Conservation (phyloP, 2,113 vertebrate genomes). For the Apodemus speciosus region DNA sequence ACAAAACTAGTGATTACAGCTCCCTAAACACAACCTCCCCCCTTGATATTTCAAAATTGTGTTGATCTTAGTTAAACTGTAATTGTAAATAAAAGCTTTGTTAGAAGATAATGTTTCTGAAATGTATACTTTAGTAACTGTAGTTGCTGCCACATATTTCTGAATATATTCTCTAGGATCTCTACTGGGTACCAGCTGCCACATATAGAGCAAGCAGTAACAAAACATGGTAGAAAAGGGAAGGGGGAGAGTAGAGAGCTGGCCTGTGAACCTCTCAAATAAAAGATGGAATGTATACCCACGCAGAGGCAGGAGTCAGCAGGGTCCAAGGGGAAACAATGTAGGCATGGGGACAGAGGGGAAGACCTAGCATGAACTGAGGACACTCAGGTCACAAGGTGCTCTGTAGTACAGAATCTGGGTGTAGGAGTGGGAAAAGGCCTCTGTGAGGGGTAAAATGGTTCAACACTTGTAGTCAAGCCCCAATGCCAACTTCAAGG, state of each 20-base stretch:
- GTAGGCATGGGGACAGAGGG: background rate
- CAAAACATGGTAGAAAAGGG: background rate
- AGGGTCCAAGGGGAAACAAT: background rate
- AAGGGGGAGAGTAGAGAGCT: background rate
- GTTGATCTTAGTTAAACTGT: background rate
- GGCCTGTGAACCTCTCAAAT: background rate
- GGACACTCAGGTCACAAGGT: background rate
- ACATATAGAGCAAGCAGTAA: background rate
- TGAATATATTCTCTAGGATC: background rate
- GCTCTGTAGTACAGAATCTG: background rate
- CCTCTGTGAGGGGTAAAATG: background rate
- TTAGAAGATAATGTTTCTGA: background rate
- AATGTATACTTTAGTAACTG: background rate
- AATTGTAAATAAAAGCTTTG: conserved; percentile 1
- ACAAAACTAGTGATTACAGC: background rate
- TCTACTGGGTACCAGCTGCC: background rate
- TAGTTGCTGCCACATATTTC: background rate
- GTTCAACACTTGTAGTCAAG: background rate
- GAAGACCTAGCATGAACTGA: background rate
- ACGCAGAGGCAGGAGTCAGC: background rate
- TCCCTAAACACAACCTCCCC: background rate
- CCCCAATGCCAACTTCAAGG: conserved; percentile 14
- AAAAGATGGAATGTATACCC: background rate
- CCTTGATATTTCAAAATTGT: background rate
- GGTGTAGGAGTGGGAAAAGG: background rate